Base-by-base conservation (phyloP, 2,797 vertebrate species). In the Mormyrops boulengeri region DNA sequence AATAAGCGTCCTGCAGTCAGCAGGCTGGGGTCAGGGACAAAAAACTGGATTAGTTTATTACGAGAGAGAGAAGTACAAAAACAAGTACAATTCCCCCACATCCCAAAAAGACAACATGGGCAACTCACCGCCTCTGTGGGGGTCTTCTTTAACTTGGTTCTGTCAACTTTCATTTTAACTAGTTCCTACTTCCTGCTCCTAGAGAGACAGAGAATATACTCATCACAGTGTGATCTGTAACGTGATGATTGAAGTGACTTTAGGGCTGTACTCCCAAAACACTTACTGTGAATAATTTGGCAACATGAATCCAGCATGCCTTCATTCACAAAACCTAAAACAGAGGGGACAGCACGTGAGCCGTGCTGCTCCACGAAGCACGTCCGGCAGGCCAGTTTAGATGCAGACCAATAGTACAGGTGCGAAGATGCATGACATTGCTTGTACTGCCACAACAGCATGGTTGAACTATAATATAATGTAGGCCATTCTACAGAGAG, bases 91-190 rank as follows among this genome's bases (percentile, higher is more conserved):
- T 50, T 26, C 12, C 30, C n/a, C 60, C 4, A 69, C 19, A 50
- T 8, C 4, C 26, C 90, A 60, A 55, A 0, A 89, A 52, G 1
- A 5, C 73, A 50, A 0, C 7, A 89, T 52, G 60, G 89, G 34
- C 80, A 34, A 97, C 97, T 97, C 92, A 99, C 98, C 95, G 98
- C 98, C 96, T 99, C 98, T 4, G 98, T 99, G 91, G 98, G 97
- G 89, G 97, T 99, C 96, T 99, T 99, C 96, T 99, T 99, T 94
- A 99, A 95, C 95, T 99, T 99, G 95, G 97, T 98, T 95, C 97
- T 95, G 96, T 99, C 98, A 92, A 99, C 98, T 96, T 99, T 99
- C 98, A 99, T 99, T 95, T 95, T 98, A 93, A 93, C 94, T 94
- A 94, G 95, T 96, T 94, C 95, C 93, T 94, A 95, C 94, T 95